Base-by-base conservation (phyloP, 1,140 invertebrate species). In the Diabrotica virgifera region DNA sequence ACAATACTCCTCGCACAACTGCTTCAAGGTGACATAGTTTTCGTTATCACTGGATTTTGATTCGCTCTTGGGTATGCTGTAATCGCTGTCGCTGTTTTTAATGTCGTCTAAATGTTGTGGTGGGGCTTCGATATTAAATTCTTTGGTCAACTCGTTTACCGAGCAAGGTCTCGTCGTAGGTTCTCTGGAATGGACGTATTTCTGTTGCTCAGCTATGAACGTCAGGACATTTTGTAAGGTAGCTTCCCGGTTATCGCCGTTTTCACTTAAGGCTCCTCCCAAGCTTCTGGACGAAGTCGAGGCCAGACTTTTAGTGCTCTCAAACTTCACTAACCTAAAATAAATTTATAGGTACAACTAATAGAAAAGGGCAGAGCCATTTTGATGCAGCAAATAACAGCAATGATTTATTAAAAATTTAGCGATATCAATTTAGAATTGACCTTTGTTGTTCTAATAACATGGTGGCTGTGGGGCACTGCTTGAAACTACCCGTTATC, bases 261-360 rank as follows among this genome's bases (percentile, higher is more conserved):
- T 82, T 65, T 82, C 81, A 11, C 81, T 79, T 0, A 82, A 79
- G 63, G 77, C 80, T 59, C 82, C 80, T 10, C 74, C 77, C 12
- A 84, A 73, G 60, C 86, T 84, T 73, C 85, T 83, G 24, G 89
- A 90, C 13, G 89, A 90, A 62, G 86, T 89, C 7, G 88, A 89
- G n/a, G 89, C 88, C 72, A 91, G 80, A 76, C 89, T 90, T 75
- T 89, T 90, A 62, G 86, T 89, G 76, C 89, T 91, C 78, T 90
- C 90, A 72, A 90, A 90, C 78, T 90, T 90, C 38, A 91, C 90
- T 57, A 92, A 82, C 36, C 89, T 83, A 73, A 85, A 87, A 71
- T 52, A 55, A 60, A 24, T 24, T 24, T 24, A 24, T 24, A 1
- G 4, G 4, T 24, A 24, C 24, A 24, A 24, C 24, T 24, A 24